A percentile compares a stretch with the other conserved stretches of the same genome.
These are phyloP conservation scores for Cheilinus undulatus DNA, from an alignment of 2,113 vertebrate genomes.

Conservation along the genomic window DNA sequence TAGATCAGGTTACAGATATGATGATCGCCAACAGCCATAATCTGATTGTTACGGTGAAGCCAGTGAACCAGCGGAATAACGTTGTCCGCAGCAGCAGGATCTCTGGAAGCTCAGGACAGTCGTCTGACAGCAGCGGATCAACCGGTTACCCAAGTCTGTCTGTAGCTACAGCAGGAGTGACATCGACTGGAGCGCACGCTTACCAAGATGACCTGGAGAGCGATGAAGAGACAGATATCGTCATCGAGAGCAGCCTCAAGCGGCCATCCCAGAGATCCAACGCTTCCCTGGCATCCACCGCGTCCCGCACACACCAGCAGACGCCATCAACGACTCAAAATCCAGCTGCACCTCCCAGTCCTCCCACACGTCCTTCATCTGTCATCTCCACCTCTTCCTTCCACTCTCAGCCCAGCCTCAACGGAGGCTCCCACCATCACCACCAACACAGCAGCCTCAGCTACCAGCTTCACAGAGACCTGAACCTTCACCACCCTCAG, in stretches of 20 bases:
- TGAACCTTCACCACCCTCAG: slow-evolving; percentile 80
- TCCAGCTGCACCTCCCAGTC: slow-evolving; percentile 69
- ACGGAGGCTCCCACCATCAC: slow-evolving; percentile 79
- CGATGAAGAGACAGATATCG: slow-evolving; percentile 93
- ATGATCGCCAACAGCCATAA: slow-evolving; percentile 99
- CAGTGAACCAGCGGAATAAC: slow-evolving; percentile 97
- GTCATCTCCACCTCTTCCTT: slow-evolving; percentile 84
- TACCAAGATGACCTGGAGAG: slow-evolving; percentile 95
- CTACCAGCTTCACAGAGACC: slow-evolving; percentile 89
- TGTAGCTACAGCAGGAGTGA: slow-evolving; percentile 64
- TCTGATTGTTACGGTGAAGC: slow-evolving; percentile 97
- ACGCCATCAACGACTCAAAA: slow-evolving; percentile 11
- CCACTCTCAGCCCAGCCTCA: slow-evolving; percentile 88
- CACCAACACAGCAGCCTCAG: slow-evolving; percentile 81
- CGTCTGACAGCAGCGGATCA: slow-evolving; percentile 89
- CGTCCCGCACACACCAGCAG: slow-evolving; percentile 66
- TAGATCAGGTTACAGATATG: slow-evolving; percentile 99
- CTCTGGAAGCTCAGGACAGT: slow-evolving; percentile 92
- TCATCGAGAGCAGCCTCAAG: slow-evolving; percentile 92
- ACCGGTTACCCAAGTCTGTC: slow-evolving; percentile 87
- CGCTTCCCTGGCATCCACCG: slow-evolving; percentile 72
- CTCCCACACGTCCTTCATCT: slow-evolving; percentile 76
- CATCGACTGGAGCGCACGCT: slow-evolving; percentile 82
- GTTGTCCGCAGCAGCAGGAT: slow-evolving; percentile 92
- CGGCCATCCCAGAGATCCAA: slow-evolving; percentile 83